Evolutionary conservation across 2,113 vertebrate species (phyloP), one percentile per base, ranked within the genome.

Genomic region (Rhombomys opimus): DNA sequence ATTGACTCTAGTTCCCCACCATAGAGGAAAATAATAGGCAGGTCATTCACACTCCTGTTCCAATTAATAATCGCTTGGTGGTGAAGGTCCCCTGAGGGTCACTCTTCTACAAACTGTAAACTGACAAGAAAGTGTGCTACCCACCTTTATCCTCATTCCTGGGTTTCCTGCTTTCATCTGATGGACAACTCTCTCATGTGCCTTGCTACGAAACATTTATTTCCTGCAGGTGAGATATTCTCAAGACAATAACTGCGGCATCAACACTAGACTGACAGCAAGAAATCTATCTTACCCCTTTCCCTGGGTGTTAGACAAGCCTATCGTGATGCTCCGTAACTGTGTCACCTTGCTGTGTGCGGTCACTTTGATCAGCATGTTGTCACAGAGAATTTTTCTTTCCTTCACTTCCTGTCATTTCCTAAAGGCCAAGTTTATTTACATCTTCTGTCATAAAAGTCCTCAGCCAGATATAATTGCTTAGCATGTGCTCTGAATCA

Each of bases 151-250:
- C 15, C 6, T 46, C 78, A 23, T 50, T 52, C 80, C 76, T 63
- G 50, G 52, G 38, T 46, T 89, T 61, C 67, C 61, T 50, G 54
- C 67, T 92, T 89, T 86, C 77, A 59, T 23, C 89, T 86, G 89
- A 84, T 81, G 67, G 87, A 90, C 90, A 95, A 87, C 63, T 93
- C 80, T 67, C 80, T 50, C 22, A n/a, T 13, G 80, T 67, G 52
- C 38, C 89, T 94, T 1, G 0, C 67, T 63, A 52, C 1, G 46
- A 7, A 91, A 65, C 89, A 89, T 78, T 77, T 96, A 73, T 92
- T 95, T 89, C 61, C 82, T 84, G 90, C 54, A 94, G 95, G 93
- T 38, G 25, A 46, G 73, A 89, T 94, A 92, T 91, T 89, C 95
- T 76, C 91, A 54, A 94, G 78, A 87, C 35, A 89, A 20, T 84